phyloP scores from a whole-genome alignment of 2,888 invertebrate species.

The Drosophila helvetica region DNA sequence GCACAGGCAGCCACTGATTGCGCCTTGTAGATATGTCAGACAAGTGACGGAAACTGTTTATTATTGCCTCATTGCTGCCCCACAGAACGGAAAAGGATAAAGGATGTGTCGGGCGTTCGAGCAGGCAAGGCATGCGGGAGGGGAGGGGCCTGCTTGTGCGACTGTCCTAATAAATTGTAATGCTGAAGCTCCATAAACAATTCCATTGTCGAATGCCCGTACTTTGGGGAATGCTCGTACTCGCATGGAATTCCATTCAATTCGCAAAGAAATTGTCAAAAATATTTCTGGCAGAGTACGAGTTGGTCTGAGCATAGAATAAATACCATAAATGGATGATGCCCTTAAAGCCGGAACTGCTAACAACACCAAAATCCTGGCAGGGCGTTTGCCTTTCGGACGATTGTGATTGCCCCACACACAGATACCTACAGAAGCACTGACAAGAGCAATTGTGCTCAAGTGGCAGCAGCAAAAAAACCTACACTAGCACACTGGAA shows the following conservation, averaged over 20 bases:
- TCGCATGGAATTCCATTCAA: conserved; percentile 29
- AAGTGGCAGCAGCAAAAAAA: conserved; percentile 34
- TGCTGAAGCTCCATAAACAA: conserved; percentile 6
- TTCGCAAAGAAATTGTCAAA: conserved; percentile 12
- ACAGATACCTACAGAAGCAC: neutral
- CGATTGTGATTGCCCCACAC: conserved; percentile 23
- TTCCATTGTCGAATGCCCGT: conserved; percentile 16
- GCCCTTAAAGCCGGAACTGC: conserved; percentile 44
- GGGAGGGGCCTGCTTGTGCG: conserved; percentile 6
- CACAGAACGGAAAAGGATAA: conserved; percentile 70
- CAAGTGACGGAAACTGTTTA: conserved; percentile 78
- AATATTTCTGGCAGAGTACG: conserved; percentile 17
- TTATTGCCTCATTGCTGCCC: conserved; percentile 67
- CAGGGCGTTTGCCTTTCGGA: too few relatives aligned
- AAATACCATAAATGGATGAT: conserved; percentile 37
- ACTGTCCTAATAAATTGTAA: conserved; percentile 27
- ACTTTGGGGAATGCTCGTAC: conserved; percentile 1
- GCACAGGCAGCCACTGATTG: conserved; percentile 66
- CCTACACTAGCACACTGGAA: neutral
- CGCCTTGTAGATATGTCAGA: conserved; percentile 68
- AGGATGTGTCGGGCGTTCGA: conserved; percentile 74
- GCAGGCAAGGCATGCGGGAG: conserved; percentile 4
- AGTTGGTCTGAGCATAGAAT: conserved; percentile 21
- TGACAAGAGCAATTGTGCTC: conserved; percentile 26
- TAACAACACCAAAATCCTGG: conserved; percentile 34